Evolutionary conservation across 2,113 vertebrate species (phyloP).

Genomic region (Lampris incognitus): DNA sequence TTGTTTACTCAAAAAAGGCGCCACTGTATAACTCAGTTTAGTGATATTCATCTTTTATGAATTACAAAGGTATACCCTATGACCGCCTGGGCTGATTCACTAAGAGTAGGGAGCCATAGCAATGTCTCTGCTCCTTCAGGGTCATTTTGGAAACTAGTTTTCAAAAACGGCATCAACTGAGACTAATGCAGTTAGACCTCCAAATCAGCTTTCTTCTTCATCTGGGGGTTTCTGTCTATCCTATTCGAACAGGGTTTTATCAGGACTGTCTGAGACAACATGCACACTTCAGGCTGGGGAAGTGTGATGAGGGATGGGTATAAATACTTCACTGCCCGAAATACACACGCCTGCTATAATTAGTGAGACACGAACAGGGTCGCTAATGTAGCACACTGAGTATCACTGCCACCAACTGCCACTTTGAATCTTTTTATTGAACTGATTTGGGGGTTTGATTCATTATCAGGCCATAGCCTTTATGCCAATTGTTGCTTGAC

Average conservation of each 20-base stretch:
- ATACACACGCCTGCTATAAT: slow-evolving; percentile 82
- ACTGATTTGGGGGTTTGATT: slow-evolving; percentile 37
- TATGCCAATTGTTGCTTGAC: slow-evolving; percentile 53
- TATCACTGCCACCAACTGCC: slow-evolving; percentile 64
- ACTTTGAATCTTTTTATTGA: slow-evolving; percentile 51
- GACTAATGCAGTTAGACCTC: slow-evolving; percentile 6
- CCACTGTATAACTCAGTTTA: too few relatives aligned
- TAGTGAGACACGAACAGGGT: slow-evolving; percentile 82
- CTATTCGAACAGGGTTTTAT: slow-evolving; percentile 47
- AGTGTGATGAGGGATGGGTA: slow-evolving; percentile 80
- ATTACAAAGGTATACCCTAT: too few relatives aligned
- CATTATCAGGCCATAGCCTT: background rate
- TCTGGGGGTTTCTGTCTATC: slow-evolving; percentile 9
- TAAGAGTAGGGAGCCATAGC: background rate
- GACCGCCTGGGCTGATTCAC: too few relatives aligned
- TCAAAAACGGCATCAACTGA: background rate
- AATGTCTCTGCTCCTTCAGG: background rate
- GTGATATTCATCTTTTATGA: too few relatives aligned
- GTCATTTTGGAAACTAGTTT: background rate
- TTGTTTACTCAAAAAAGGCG: too few relatives aligned
- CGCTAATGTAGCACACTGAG: slow-evolving; percentile 82
- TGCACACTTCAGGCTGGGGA: slow-evolving; percentile 73
- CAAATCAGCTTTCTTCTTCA: slow-evolving; percentile 10
- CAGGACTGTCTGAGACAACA: slow-evolving; percentile 63
- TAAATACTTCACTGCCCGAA: slow-evolving; percentile 80